phyloP scores from a whole-genome alignment of 1,140 invertebrate species.

The Lycorma delicatula region DNA sequence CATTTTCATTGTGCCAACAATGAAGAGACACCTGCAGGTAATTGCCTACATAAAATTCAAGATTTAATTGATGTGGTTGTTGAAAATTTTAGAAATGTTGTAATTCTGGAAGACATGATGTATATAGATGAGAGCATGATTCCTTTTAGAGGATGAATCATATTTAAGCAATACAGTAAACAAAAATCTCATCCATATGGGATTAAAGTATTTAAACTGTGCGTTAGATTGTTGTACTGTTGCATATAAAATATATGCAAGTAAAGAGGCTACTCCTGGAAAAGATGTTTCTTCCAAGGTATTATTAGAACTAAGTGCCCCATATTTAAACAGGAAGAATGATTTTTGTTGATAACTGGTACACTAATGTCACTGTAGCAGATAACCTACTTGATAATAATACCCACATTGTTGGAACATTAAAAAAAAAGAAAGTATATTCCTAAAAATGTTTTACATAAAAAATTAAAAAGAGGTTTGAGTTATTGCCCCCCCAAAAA shows the following conservation, averaged over 20 bases:
- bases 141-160: no score
- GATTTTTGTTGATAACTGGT: slow-evolving; percentile 34
- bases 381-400: slow-evolving; percentile 35
- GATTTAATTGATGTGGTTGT: slow-evolving; percentile 21
- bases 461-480: slow-evolving; percentile 36
- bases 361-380: slow-evolving; percentile 37
- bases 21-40: slow-evolving; percentile 16
- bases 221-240: no score
- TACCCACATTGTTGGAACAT: slow-evolving; percentile 40
- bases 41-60: slow-evolving; percentile 25
- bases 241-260: slow-evolving; percentile 31
- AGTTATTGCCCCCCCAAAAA: no score
- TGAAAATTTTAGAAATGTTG: slow-evolving; percentile 23
- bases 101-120: slow-evolving; percentile 24
- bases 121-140: no score
- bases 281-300: slow-evolving; percentile 21
- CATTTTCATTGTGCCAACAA: slow-evolving; percentile 27
- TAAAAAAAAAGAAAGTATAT: slow-evolving; percentile 36
- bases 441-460: slow-evolving; percentile 31
- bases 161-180: slow-evolving; percentile 30
- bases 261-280: slow-evolving; percentile 23
- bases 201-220: slow-evolving; percentile 36
- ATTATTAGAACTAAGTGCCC: slow-evolving; percentile 24
- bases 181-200: slow-evolving; percentile 32
- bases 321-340: no score